Conservation (phyloP, 2,113 vertebrate genomes). For the Notiomystis cincta region DNA sequence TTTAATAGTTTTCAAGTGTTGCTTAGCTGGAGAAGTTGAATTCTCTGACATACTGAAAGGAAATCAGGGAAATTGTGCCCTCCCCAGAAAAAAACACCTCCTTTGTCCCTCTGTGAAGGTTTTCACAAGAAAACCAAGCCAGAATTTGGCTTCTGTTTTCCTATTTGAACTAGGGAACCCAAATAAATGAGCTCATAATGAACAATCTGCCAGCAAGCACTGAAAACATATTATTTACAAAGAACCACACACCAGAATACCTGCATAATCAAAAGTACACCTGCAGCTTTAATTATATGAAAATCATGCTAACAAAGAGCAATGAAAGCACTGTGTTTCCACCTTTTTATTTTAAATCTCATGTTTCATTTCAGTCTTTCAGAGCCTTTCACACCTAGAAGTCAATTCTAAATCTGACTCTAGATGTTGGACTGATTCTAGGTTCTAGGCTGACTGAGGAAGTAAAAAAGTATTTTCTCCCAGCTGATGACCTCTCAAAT, state of each 20-base stretch:
- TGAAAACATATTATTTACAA: neutral
- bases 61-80: neutral
- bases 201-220: constrained; percentile 15
- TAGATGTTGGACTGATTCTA: neutral
- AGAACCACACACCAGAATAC: constrained; percentile 1
- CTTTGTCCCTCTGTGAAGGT: neutral
- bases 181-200: constrained; percentile 57
- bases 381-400: neutral
- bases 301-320: neutral
- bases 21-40: neutral
- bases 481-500: neutral
- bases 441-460: neutral
- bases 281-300: constrained; percentile 38
- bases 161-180: neutral
- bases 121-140: neutral
- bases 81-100: neutral
- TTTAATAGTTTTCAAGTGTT: neutral
- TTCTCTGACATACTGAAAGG: neutral
- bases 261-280: constrained; percentile 16
- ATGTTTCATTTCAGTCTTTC: neutral
- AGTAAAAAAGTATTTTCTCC: neutral
- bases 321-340: neutral
- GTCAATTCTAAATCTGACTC: neutral
- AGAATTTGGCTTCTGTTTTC: neutral
- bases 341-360: neutral